Base-by-base conservation (phyloP, 2,797 vertebrate species). In the Malacoraja senta region DNA sequence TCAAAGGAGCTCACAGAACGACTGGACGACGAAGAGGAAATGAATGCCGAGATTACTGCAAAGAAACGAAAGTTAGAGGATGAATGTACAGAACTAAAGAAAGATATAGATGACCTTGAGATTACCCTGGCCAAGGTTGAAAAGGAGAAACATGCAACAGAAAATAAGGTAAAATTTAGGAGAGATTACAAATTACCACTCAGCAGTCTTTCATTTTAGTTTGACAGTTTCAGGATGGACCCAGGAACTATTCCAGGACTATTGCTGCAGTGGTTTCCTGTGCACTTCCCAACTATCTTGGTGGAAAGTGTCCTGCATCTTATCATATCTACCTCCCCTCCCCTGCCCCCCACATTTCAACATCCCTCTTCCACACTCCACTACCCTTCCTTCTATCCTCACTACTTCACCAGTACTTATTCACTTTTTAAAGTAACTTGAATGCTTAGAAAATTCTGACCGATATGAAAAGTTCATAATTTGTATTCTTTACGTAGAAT, bases 51-150 rank as follows among this genome's bases (percentile, higher is more conserved):
- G 35, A 93, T 99, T 94, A 97, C 98, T 0, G 96, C 97, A 88
- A 98, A 98, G 95, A 98, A 97, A 84, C 97, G 97, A 81, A 99
- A 99, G 94, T 97, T 99, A 94, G 98, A 99, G 93, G 98, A 99
- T 0, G 98, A 99, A 94, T 98, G 98, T 79, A 95, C 97, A 0
- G 98, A 99, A 95, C 96, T 99, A 93, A 99, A 99, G 96, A 99
- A 98, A 94, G 98, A 99, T 95, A 98, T 98, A 0, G 98, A 99
- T 8, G 98, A 99, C 93, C 95, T 99, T 79, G 98, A 99, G 96
- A 95, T 98, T 95, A 99, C 98, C 0, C 95, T 99, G 95, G 98
- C 98, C 94, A 99, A 98, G 95, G 97, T 98, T 94, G 98, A 99
- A 95, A 98, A 98, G 94, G 98, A 98, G 95, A 98, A 98, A 94